These are phyloP conservation scores for Melanotaenia trifasciata DNA, from an alignment of 2,797 vertebrate genomes.

Conservation along the genomic window DNA sequence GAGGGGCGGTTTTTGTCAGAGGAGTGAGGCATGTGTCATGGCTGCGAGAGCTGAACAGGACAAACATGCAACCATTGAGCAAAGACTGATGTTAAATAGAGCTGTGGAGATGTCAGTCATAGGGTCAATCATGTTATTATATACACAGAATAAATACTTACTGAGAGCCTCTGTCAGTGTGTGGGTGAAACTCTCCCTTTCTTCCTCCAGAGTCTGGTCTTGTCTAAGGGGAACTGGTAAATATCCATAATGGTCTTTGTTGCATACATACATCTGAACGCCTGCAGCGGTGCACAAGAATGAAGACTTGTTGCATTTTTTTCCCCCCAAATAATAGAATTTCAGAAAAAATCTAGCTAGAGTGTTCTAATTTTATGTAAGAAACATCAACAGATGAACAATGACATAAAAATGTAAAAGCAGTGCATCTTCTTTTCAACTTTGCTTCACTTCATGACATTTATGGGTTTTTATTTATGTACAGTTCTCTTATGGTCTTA, in stretches of 20 bases:
- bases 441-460: too few species aligned
- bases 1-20: slow-evolving; percentile 45
- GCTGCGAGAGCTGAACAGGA: slow-evolving; percentile 48
- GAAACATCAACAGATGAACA: too few species aligned
- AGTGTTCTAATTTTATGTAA: too few species aligned
- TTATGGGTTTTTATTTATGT: too few species aligned
- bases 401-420: too few species aligned
- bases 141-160: neutral
- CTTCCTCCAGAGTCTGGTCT: slow-evolving; percentile 79
- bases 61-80: neutral
- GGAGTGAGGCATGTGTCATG: slow-evolving; percentile 67
- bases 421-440: too few species aligned
- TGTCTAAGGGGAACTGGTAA: slow-evolving; percentile 87
- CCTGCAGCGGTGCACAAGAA: neutral
- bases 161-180: neutral
- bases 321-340: neutral
- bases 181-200: neutral
- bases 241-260: slow-evolving; percentile 85
- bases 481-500: too few species aligned
- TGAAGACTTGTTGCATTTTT: neutral
- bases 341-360: neutral
- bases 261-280: neutral
- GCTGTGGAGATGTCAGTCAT: neutral
- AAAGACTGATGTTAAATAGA: neutral
- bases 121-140: neutral